Conservation (phyloP, 2,113 vertebrate species). For the Pachyramphus minor region DNA sequence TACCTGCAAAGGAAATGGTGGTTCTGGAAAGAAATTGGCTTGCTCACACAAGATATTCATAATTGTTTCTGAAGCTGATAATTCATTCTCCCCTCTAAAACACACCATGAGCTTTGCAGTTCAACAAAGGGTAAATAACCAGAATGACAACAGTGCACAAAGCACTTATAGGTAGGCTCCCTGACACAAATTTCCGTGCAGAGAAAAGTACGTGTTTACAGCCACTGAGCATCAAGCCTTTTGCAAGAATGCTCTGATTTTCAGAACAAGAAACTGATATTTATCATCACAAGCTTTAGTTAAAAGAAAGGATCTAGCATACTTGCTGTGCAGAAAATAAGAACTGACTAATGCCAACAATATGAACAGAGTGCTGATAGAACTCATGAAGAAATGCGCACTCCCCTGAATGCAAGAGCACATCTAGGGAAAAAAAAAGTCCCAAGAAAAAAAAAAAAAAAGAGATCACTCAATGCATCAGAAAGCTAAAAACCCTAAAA, state of each 20-base stretch:
- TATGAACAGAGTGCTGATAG: not conserved
- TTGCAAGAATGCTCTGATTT: not conserved
- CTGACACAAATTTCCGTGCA: not conserved
- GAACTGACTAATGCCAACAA: not conserved
- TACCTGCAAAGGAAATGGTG: not conserved
- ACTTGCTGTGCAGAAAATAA: not conserved
- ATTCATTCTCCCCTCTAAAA: not conserved
- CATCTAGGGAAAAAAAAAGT: not conserved
- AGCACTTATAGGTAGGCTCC: not conserved
- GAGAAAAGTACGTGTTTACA: not conserved
- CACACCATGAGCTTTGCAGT: not conserved
- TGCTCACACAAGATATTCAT: not conserved
- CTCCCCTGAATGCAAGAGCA: not conserved
- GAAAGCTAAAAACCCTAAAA: not conserved
- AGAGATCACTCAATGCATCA: not conserved
- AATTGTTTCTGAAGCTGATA: not conserved
- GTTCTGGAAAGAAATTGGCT: not conserved
- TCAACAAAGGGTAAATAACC: not conserved
- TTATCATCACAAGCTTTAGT: not conserved
- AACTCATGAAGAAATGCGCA: not conserved
- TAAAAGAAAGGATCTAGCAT: not conserved
- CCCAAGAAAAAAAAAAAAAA: not conserved
- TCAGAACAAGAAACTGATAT: not conserved
- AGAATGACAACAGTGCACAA: not conserved
- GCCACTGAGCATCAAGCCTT: not conserved